These are phyloP conservation scores for Burhinus bistriatus DNA, from an alignment of 2,113 vertebrate genomes.

Conservation along the genomic window DNA sequence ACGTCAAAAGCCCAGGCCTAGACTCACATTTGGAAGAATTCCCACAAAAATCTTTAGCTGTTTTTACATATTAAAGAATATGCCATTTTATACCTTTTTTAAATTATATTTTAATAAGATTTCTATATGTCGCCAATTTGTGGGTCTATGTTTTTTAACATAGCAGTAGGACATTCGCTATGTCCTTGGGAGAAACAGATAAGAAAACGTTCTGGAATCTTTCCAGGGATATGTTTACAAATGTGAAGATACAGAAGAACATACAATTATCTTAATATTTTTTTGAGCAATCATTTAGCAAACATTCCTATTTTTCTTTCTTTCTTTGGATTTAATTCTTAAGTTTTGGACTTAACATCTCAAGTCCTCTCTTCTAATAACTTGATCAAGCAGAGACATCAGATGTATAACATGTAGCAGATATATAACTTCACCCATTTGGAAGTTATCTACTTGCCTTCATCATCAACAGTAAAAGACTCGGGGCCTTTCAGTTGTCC, in stretches of 20 bases:
- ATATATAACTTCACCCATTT: neutral
- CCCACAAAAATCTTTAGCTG: neutral
- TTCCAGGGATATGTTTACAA: neutral
- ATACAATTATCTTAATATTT: neutral
- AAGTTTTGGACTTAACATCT: neutral
- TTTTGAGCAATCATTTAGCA: neutral
- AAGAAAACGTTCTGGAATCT: neutral
- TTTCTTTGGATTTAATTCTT: neutral
- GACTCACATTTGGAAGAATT: neutral
- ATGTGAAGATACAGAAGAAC: neutral
- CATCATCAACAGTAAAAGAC: conserved; percentile 69
- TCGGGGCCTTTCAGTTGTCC: conserved; percentile 71
- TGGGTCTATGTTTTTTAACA: neutral
- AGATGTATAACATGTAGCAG: neutral
- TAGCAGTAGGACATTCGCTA: neutral
- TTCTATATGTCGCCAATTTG: neutral
- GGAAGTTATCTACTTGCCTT: conserved; percentile 44
- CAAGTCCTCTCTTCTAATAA: neutral
- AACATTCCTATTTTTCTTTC: neutral
- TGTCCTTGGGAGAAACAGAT: neutral
- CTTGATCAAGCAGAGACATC: neutral
- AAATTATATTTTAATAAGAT: neutral
- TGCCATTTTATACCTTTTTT: neutral
- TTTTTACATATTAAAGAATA: neutral
- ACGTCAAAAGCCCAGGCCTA: neutral